phyloP scores from a whole-genome alignment of 2,797 vertebrate genomes.

The Scolopax bukidnonensis region DNA sequence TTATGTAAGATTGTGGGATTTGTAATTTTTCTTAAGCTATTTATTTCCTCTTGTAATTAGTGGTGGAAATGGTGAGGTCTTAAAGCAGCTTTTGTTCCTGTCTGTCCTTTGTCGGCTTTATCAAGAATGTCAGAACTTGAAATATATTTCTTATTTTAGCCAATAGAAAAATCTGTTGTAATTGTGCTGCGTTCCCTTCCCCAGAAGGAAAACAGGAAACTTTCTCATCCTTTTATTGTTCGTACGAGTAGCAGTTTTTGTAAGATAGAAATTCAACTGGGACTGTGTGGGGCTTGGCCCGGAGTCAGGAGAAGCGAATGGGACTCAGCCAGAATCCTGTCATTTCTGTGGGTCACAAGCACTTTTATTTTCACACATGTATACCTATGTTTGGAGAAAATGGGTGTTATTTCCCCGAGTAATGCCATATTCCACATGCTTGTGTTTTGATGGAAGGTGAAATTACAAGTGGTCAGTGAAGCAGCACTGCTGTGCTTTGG shows the following conservation, averaged over 20 bases:
- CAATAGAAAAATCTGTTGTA: not conserved
- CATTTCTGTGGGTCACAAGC: not conserved
- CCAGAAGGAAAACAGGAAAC: not conserved
- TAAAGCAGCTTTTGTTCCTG: not conserved
- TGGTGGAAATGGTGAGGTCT: not conserved
- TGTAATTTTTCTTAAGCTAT: not conserved
- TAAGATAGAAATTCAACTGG: not conserved
- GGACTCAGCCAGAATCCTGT: not conserved
- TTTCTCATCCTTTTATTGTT: constrained; percentile 11
- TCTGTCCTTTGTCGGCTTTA: not conserved
- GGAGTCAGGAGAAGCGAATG: not conserved
- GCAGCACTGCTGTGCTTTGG: not conserved
- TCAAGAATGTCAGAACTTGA: not conserved
- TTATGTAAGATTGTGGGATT: not conserved
- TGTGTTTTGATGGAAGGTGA: not conserved
- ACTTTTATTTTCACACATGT: not conserved
- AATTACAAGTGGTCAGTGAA: not conserved
- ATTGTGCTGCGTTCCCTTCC: not conserved
- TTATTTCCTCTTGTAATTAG: not conserved
- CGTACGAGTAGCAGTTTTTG: not conserved
- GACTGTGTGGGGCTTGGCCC: not conserved
- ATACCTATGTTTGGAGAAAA: not conserved
- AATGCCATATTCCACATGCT: not conserved
- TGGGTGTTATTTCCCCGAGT: not conserved
- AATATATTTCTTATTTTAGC: not conserved